Base-by-base conservation (phyloP, 2,797 vertebrate species). In the Amniataba percoides region DNA sequence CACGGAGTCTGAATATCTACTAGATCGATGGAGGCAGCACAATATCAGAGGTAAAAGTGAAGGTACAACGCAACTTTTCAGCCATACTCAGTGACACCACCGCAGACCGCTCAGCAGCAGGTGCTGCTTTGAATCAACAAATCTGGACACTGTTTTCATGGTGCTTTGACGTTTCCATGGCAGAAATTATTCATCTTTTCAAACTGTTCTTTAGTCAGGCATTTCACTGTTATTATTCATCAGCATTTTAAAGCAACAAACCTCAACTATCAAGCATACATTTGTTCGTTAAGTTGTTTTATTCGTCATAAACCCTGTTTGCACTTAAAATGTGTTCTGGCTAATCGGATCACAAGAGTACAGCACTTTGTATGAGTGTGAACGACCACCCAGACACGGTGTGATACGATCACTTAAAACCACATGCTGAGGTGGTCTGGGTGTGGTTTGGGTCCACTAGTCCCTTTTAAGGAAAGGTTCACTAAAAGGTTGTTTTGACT, bases 121-220 rank as follows among this genome's bases (percentile, higher is more conserved):
- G 39, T 57, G 71, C 42, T 65, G 48, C 51, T 73, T 70, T 68
- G 67, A 80, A 78, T 75, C 36, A 34, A n/a, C 34, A 34, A 68
- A 46, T 48, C n/a, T 39, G 39, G 13, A 53, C 16, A 5, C n/a
- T 68, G 42, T 55, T 36, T 23, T 52, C 42, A 68, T 39, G 27
- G 12, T n/a, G 0, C 48, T 49, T 53, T 70, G 57, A 59, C 53
- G 48, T 65, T 60, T 68, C 36, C 27, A 8, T 45, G 51, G 19
- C 48, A 69, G 45, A 39, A 51, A 31, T 57, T 21, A 49, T 16
- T 36, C 49, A 65, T 40, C 18, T 71, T 34, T 66, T 66, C 43
- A 77, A 52, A 73, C 1, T 19, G 43, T 42, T 58, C 31, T 48
- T 5, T 16, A 19, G 18, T 23, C 27, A n/a, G 16, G 9, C 10